phyloP scores from a whole-genome alignment of 2,888 invertebrate genomes.

The Sesia apiformis region DNA sequence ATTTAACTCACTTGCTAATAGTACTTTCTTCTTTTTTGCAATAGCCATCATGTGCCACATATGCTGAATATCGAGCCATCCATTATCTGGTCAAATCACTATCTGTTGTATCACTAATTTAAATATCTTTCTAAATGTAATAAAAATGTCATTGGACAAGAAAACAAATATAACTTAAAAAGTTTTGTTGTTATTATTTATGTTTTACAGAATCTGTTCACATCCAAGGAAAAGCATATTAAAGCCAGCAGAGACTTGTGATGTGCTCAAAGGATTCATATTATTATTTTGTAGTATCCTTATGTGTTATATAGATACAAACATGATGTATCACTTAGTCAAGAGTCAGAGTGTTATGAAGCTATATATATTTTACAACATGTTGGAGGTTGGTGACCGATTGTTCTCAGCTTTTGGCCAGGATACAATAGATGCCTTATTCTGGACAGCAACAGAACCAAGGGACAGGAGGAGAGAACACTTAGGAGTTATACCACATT shows the following conservation, averaged over 20 bases:
- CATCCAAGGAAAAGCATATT: slow-evolving; percentile 73
- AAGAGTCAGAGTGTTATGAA: slow-evolving; percentile 99
- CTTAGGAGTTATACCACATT: slow-evolving; percentile 90
- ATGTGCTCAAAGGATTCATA: slow-evolving; percentile 93
- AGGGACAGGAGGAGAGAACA: slow-evolving; percentile 86
- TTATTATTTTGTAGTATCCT: slow-evolving; percentile 86
- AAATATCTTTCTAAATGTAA: too few species aligned
- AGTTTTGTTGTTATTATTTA: too few species aligned
- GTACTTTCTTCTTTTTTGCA: too few species aligned
- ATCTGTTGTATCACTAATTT: too few species aligned
- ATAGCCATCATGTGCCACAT: too few species aligned
- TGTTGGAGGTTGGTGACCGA: slow-evolving; percentile 98
- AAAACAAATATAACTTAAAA: too few species aligned
- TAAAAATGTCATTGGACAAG: too few species aligned
- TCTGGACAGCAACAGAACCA: slow-evolving; percentile 99
- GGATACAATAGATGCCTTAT: slow-evolving; percentile 97
- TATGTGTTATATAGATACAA: slow-evolving; percentile 96
- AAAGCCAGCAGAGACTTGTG: slow-evolving; percentile 95
- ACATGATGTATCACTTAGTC: slow-evolving; percentile 97
- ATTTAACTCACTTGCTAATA: too few species aligned
- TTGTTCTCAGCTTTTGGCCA: slow-evolving; percentile 97
- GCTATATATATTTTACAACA: slow-evolving; percentile 99
- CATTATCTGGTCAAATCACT: too few species aligned
- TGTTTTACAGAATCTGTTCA: slow-evolving; percentile 44
- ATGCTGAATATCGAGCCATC: too few species aligned